These are phyloP conservation scores for Ciconia boyciana DNA, from an alignment of 2,113 vertebrate genomes.

Conservation along the genomic window DNA sequence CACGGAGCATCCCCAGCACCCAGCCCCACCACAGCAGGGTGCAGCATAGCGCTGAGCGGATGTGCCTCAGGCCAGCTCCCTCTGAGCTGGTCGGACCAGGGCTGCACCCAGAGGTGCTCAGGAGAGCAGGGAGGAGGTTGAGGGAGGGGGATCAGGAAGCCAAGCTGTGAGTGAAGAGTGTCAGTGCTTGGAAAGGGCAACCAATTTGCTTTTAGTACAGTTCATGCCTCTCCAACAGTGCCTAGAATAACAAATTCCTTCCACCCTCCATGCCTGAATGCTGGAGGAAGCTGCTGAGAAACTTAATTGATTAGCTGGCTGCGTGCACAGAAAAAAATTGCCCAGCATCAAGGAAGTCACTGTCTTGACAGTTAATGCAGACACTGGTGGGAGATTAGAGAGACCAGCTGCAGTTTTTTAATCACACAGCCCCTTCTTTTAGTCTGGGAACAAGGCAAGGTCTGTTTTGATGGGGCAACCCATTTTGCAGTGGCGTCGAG, in stretches of 20 bases:
- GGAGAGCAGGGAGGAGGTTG: background rate
- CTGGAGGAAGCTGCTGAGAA: constrained; percentile 63
- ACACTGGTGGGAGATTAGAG: background rate
- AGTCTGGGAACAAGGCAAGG: constrained; percentile 25
- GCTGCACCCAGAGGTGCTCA: background rate
- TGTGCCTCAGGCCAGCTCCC: background rate
- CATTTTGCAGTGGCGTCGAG: background rate
- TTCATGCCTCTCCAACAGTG: constrained; percentile 47
- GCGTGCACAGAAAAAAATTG: constrained; percentile 47
- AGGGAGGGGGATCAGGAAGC: background rate
- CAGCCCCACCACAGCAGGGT: background rate
- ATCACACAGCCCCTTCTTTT: background rate
- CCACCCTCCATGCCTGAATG: constrained; percentile 28
- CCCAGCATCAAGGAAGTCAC: constrained; percentile 55
- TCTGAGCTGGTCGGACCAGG: background rate
- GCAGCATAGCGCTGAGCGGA: background rate
- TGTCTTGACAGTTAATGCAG: constrained; percentile 52
- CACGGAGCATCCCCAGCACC: background rate
- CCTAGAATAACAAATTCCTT: constrained; percentile 60
- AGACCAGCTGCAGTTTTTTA: constrained; percentile 48
- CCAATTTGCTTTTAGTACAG: constrained; percentile 58
- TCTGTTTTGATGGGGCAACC: background rate
- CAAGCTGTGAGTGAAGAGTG: constrained; percentile 14
- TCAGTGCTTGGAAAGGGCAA: constrained; percentile 43
- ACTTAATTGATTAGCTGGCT: constrained; percentile 62